Conservation (phyloP, 2,888 invertebrate genomes). For the Resseliella maxima region DNA sequence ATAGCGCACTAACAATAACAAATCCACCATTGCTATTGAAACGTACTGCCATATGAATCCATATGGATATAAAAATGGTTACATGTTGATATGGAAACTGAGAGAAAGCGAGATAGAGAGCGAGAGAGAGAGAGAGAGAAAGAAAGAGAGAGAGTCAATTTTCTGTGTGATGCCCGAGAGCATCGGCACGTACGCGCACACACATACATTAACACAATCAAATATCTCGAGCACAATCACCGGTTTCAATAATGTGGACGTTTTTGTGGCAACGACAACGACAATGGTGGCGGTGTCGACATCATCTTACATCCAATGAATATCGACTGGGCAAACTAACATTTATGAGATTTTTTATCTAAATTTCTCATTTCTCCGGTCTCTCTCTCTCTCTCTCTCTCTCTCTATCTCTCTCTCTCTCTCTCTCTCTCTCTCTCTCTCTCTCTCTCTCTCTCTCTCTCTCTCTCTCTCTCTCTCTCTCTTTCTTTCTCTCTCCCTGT, state of each 20-base stretch:
- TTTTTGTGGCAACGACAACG: neutral
- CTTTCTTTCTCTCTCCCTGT: too few relatives aligned
- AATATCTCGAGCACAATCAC: neutral
- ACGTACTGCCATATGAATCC: neutral
- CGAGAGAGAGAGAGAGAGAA: too few relatives aligned
- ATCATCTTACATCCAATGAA: neutral
- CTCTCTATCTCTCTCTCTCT: neutral
- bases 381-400: neutral
- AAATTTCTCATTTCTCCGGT: neutral
- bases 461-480: neutral
- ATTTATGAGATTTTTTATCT: neutral
- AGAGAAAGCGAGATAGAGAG: too few relatives aligned
- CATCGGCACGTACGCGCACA: neutral
- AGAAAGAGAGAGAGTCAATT: too few relatives aligned
- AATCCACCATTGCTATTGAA: constrained; percentile 2
- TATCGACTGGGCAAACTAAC: neutral
- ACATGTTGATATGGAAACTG: too few relatives aligned
- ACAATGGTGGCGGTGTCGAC: neutral
- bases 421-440: neutral
- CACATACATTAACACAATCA: neutral
- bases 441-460: neutral
- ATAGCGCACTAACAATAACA: constrained; percentile 11
- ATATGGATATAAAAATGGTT: neutral
- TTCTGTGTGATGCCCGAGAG: too few relatives aligned
- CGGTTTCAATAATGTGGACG: constrained; percentile 19